Evolutionary conservation across 2,797 vertebrate genomes (phyloP).

Genomic region (Chromis chromis): DNA sequence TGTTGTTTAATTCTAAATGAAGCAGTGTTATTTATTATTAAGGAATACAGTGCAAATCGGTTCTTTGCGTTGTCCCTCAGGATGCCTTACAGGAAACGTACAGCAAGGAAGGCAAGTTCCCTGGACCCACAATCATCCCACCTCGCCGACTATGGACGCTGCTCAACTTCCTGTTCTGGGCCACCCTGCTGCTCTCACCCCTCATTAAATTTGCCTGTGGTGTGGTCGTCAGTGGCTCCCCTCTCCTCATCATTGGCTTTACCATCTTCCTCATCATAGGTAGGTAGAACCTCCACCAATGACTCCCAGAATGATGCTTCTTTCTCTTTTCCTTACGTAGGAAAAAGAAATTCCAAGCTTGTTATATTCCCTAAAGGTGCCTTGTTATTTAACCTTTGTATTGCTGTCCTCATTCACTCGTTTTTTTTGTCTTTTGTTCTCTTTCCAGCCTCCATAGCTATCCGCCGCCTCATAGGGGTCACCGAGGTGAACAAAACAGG

Average conservation of each 20-base stretch:
- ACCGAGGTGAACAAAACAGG: conserved; percentile 98
- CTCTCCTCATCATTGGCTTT: conserved; percentile 94
- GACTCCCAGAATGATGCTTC: background rate
- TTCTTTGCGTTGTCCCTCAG: conserved; percentile 69
- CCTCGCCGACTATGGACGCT: conserved; percentile 92
- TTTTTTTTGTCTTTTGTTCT: conserved; percentile 37
- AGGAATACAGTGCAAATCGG: background rate
- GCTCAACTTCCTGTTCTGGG: conserved; percentile 97
- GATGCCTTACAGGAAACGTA: conserved; percentile 96
- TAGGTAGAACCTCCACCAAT: conserved; percentile 62
- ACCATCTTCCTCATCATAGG: conserved; percentile 94
- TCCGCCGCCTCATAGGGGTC: conserved; percentile 96
- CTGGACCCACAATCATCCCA: conserved; percentile 89
- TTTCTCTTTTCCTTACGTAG: background rate
- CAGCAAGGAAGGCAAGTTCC: conserved; percentile 90
- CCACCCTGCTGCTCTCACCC: conserved; percentile 94
- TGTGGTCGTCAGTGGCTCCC: conserved; percentile 95
- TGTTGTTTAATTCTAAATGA: background rate
- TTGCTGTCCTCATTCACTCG: background rate
- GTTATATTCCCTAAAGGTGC: background rate
- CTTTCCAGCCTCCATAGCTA: conserved; percentile 93
- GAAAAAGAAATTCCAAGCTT: background rate
- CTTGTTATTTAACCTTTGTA: background rate
- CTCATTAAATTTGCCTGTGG: conserved; percentile 95
- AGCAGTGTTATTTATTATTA: background rate